Base-by-base conservation (phyloP, 2,888 invertebrate genomes). In the Deilephila porcellus region DNA sequence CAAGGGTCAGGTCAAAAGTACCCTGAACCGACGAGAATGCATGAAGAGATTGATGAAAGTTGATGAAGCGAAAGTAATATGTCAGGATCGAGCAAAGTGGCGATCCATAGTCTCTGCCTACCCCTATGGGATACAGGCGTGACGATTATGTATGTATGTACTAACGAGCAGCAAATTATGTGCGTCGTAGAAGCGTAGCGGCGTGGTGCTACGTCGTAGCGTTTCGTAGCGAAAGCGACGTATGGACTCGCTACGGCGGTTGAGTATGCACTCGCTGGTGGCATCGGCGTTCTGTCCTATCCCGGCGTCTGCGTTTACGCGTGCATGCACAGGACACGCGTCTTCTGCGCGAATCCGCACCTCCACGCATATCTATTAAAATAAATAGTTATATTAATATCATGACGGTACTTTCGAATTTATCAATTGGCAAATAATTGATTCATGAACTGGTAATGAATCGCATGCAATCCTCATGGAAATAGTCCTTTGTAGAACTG, bases 351-450 rank as follows among this genome's bases (percentile, higher is more conserved):
- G 17, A 8, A 73, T 34, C 25, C 76, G 67, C 37, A 88, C 82
- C 75, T 87, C 89, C 45, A 83, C 83, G 37, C 84, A 86, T 70
- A 90, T 60, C 90, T 90, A 75, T 7, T 19, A 29, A 0, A 29
- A n/a, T 14, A 0, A 34, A 7, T 20, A 34, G 1, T n/a, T 6
- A n/a, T n/a, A n/a, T 5, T 1, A 19, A n/a, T 1, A 56, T 6
- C 19, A 6, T n/a, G 6, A n/a, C 53, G 14, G 4, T 4, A 19
- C 5, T 17, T 53, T 53, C 19, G 19, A 4, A 53, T 4, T 6
- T 53, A 4, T 4, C 1, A 53, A 53, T 3, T 25, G 25, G 25
- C 25, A 25, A 25, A 1, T 25, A 25, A 25, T 25, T 1, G 25
- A 25, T 25, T 25, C 25, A 25, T 25, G 25, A 25, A 25, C 25